Percentiles rank a stretch among this genome's conserved stretches.
phyloP scores from a whole-genome alignment of 2,797 vertebrate genomes.

The Spea hammondii region DNA sequence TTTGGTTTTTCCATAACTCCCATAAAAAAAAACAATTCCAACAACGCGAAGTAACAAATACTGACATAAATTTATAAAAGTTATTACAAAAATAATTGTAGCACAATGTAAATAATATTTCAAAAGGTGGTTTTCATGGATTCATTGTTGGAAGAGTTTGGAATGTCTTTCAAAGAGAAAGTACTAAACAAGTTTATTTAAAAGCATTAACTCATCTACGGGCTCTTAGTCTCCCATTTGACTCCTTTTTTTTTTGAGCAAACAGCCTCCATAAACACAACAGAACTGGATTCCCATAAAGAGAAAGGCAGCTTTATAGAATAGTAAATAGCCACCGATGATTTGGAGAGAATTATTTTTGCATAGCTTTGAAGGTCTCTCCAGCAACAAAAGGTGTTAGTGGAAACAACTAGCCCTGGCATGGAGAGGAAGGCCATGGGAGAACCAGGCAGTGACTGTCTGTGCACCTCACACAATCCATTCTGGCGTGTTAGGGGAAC shows the following conservation, averaged over 20 bases:
- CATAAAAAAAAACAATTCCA: no score
- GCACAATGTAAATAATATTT: no score
- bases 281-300: conserved; percentile 15
- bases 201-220: background rate
- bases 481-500: conserved; percentile 29
- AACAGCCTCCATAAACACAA: conserved; percentile 1
- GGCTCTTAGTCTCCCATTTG: background rate
- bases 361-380: conserved; percentile 41
- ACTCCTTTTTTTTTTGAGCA: background rate
- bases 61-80: no score
- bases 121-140: no score
- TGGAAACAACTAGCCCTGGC: conserved; percentile 44
- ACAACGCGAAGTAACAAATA: no score
- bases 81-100: no score
- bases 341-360: conserved; percentile 40
- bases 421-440: conserved; percentile 35
- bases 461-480: conserved; percentile 40
- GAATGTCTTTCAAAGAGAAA: no score
- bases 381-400: conserved; percentile 45
- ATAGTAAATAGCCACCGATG: conserved; percentile 7
- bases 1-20: no score
- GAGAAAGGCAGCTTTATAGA: conserved; percentile 16
- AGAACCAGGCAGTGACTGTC: conserved; percentile 29
- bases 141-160: no score
- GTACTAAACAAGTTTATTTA: background rate